Base-by-base conservation (phyloP, 2,888 invertebrate genomes). In the Cheilosia soror region DNA sequence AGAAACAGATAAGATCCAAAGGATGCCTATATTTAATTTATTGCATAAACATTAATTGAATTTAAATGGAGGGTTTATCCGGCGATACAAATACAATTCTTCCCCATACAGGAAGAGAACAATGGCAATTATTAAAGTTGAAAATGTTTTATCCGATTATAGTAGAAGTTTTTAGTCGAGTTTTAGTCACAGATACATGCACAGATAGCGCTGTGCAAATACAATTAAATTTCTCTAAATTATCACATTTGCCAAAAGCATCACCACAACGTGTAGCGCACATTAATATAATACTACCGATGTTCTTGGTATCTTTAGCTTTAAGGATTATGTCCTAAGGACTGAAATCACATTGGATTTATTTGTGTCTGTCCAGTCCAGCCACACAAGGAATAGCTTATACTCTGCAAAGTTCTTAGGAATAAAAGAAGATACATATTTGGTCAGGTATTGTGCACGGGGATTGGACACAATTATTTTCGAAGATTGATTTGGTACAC, bases 21-120 rank as follows among this genome's bases (percentile, higher is more conserved):
- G 57, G 49, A 51, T 57, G 49, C 42, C 49, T 29, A 42, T 62
- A 37, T 49, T 68, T 58, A 79, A 84, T 79, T 71, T 79, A 79
- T 84, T 65, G 58, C 69, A 71, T 66, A 58, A 31, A 58, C 73
- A 68, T 58, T 78, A 84, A 75, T 84, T 79, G 75, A 79, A 84
- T 84, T 79, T 79, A 71, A 79, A 84, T 79, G 73, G 47, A 69
- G 53, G 49, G 58, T 55, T 84, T 79, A 69, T 69, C 49, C 15
- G 69, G 68, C 68, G 55, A 68, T 78, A 51, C 13, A n/a, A 42
- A 9, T 25, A 6, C 11, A 66, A 82, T 72, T 47, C 49, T 20
- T 20, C 20, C 20, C 20, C 20, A 20, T 20, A 20, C 9, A 25
- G 11, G 4, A 7, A 20, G 4, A 20, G 25, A 25, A 25, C 25